Evolutionary conservation across 2,888 invertebrate species (phyloP), one percentile per base, ranked within the genome.

Genomic region (Rhogogaster chlorosoma): DNA sequence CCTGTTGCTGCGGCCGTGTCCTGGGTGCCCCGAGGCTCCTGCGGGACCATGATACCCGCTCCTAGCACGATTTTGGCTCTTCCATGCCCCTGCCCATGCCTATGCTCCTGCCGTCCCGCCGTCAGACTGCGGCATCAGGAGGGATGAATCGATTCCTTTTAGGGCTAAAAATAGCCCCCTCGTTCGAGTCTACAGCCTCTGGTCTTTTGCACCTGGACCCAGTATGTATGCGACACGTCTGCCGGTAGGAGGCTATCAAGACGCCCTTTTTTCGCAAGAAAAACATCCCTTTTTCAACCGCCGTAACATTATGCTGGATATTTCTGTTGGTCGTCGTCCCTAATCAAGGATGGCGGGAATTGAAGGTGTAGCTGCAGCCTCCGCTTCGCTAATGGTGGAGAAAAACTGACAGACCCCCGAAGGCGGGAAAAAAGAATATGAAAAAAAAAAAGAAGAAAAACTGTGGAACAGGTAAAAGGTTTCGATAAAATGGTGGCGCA

Each of bases 121-220:
- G 42, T 29, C n/a, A 49, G 70, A 70, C 15, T 26, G 71, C 67
- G 71, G 29, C 77, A 84, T 84, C 85, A 71, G 89, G 89, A 88
- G 88, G 88, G 89, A 90, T 86, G 88, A 90, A 90, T 90, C 90
- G 90, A 90, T 90, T 90, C 86, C 80, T 87, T 89, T 89, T 89
- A 86, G 84, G 84, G 87, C 89, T 89, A 90, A 90, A 90, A 90
- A 90, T 90, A 90, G 87, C 87, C 86, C 87, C 75, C 87, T 88
- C 89, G 73, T 84, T 57, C 84, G 49, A 18, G 64, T 82, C 67
- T 70, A 26, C 61, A 0, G 61, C 26, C 26, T 26, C 61, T 10
- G 70, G 77, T 32, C 80, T 71, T 53, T 61, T 49, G 53, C 67
- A 77, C n/a, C 78, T 32, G 83, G 67, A 70, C 85, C 84, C 18